These are phyloP conservation scores for Clytia hemisphaerica DNA, from an alignment of 30 jellyfish, hydroid and myxozoan genomes.

Conservation along the genomic window DNA sequence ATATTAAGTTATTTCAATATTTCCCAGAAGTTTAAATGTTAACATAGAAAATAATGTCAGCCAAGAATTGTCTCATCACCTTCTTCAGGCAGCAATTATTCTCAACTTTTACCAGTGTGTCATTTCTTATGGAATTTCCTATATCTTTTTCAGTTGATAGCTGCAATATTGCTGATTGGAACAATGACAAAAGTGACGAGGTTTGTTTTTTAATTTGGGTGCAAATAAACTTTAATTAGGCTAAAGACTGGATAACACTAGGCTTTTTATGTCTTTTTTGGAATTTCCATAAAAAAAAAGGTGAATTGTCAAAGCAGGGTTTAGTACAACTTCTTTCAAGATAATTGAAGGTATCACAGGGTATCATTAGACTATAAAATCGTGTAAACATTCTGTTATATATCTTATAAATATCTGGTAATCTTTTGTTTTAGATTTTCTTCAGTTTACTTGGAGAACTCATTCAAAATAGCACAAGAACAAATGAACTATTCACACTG, in stretches of 20 bases:
- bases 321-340: too few species aligned
- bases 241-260: too few species aligned
- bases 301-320: too few species aligned
- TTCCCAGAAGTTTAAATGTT: background rate
- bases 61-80: background rate
- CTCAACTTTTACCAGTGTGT: too few species aligned
- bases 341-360: too few species aligned
- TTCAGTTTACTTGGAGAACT: constrained; percentile 81
- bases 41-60: background rate
- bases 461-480: constrained; percentile 61
- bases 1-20: background rate
- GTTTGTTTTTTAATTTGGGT: constrained; percentile 1
- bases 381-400: background rate
- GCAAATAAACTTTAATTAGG: background rate
- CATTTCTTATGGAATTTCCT: too few species aligned
- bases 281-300: too few species aligned
- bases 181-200: constrained; percentile 90
- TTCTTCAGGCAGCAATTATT: too few species aligned
- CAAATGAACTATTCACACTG: constrained; percentile 63
- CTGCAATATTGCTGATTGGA: constrained; percentile 66
- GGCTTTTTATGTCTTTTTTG: too few species aligned
- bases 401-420: background rate
- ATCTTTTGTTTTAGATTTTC: constrained; percentile 53
- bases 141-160: constrained; percentile 53
- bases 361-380: background rate